These are phyloP conservation scores for Calypte anna DNA, from an alignment of 2,113 vertebrate genomes.

Conservation along the genomic window DNA sequence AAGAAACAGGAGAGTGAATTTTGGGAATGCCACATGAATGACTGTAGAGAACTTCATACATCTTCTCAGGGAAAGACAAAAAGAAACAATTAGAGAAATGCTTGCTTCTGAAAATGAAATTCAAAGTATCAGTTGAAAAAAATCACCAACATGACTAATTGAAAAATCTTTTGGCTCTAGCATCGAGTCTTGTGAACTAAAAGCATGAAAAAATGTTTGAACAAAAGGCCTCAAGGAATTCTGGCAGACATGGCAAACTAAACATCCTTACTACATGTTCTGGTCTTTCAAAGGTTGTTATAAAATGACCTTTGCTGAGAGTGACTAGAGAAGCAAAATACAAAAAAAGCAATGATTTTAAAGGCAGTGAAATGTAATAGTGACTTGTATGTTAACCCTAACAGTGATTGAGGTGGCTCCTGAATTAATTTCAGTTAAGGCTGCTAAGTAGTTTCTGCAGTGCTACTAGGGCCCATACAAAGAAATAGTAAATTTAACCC, in stretches of 20 bases:
- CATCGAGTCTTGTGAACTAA: background rate
- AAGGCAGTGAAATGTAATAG: background rate
- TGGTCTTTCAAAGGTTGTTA: background rate
- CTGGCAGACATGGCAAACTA: conserved; percentile 13
- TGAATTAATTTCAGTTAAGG: conserved; percentile 17
- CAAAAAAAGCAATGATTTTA: background rate
- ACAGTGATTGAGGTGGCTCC: background rate
- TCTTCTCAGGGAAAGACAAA: background rate
- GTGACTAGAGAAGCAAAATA: conserved; percentile 5
- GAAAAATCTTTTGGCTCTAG: background rate
- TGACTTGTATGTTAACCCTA: background rate
- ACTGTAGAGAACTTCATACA: background rate
- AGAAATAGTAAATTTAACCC: background rate
- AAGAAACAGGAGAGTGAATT: background rate
- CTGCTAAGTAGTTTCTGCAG: background rate
- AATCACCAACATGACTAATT: background rate
- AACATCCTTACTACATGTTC: background rate
- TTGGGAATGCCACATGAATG: background rate
- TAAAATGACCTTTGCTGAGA: background rate
- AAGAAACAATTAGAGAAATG: background rate
- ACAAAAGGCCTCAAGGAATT: conserved; percentile 17
- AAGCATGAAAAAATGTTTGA: background rate
- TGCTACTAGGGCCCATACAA: background rate
- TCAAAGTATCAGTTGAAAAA: conserved; percentile 2
- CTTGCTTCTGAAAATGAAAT: conserved; percentile 2